Evolutionary conservation across 2,113 vertebrate genomes (phyloP), one percentile per base, ranked within the genome.

Genomic region (Neomonachus schauinslandi): DNA sequence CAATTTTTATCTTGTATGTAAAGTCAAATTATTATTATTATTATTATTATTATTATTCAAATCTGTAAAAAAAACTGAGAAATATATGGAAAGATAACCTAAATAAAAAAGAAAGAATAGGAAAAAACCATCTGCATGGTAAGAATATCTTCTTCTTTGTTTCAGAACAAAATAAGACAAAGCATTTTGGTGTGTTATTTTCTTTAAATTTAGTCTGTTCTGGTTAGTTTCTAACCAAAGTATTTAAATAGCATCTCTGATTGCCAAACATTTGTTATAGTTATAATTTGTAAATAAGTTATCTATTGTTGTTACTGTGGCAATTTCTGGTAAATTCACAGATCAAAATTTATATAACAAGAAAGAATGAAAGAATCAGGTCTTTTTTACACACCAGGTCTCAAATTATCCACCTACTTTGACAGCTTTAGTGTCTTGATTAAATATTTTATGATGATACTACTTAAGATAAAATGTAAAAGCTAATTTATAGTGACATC

Each of bases 371-470:
- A 95, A 96, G 42, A 92, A 92, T 28, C 91, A 3, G 3, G 67
- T 88, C 53, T 83, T 90, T 97, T 63, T 77, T 31, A 87, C 95
- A 65, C 36, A 76, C 24, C 13, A 83, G 39, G 42, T 82, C 86
- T 96, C 93, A 96, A 95, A 96, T 96, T 97, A 95, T 51, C 91
- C 49, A 94, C 61, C 93, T 81, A 72, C 87, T 91, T 96, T 98
- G 97, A 96, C 90, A 97, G 95, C 94, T 97, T 98, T 95, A 98
- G 74, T 96, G 57, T 89, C 95, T 96, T 94, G 80, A 98, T 95
- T 98, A 95, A 98, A 98, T 98, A 97, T 97, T 98, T 98, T 97
- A 98, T 97, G 86, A 95, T 67, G 83, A 92, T 95, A 94, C 65
- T 92, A 94, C 90, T 98, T 98, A 97, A 96, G 94, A 96, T 91